A percentile compares a stretch with the other conserved stretches of the same genome.
Evolutionary conservation across 37 sponge, comb jelly and placozoan species (phyloP).

Genomic region (Crambe crambe): DNA sequence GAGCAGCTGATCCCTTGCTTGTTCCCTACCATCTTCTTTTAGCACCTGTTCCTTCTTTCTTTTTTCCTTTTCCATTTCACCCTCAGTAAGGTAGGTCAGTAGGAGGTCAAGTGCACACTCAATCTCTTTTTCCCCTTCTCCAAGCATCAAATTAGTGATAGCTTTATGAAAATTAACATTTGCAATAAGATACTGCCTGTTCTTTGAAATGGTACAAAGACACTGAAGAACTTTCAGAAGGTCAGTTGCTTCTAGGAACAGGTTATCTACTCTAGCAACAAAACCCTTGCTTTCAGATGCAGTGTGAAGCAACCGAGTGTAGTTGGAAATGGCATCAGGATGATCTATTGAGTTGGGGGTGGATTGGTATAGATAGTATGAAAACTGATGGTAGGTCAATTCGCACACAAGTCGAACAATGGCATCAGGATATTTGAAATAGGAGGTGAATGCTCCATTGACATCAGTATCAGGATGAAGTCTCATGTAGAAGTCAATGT

Average conservation of each 20-base stretch:
- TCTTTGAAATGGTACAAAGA: not conserved
- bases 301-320: not conserved
- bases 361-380: not conserved
- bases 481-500: not conserved
- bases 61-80: not conserved
- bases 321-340: not conserved
- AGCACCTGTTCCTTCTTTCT: not conserved
- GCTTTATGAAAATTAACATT: not conserved
- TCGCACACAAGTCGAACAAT: not conserved
- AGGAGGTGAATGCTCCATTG: not conserved
- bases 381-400: not conserved
- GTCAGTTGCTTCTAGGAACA: not conserved
- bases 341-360: not conserved
- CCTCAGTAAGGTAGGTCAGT: not conserved
- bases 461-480: not conserved
- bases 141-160: not conserved
- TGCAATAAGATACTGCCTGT: not conserved
- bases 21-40: not conserved
- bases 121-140: not conserved
- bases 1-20: not conserved
- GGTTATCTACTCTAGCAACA: slow-evolving; percentile 10
- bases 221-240: slow-evolving; percentile 5
- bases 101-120: not conserved
- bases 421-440: not conserved
- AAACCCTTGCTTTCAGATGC: not conserved